Conservation (phyloP, 2,888 invertebrate genomes). For the Ellobium chinense region DNA sequence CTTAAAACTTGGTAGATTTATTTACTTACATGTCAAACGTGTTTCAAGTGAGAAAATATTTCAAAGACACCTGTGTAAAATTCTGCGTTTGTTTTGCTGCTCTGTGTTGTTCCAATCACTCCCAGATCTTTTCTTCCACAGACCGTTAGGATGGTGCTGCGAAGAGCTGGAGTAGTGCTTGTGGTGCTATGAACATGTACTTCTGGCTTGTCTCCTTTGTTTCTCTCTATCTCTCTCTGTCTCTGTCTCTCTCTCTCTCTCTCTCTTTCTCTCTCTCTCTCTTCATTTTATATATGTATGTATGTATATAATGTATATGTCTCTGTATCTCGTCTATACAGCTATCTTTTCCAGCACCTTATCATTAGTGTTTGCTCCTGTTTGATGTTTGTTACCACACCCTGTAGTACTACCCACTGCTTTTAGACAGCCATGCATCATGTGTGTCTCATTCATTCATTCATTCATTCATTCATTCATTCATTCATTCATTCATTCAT, state of each 20-base stretch:
- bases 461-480: not conserved
- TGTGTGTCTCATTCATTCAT: not conserved
- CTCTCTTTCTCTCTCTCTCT: not conserved
- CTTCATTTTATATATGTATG: not conserved
- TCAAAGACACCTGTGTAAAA: no score
- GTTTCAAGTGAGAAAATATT: no score
- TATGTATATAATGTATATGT: not conserved
- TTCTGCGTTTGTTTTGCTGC: no score
- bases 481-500: not conserved
- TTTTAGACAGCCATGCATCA: no score
- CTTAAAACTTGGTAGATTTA: no score
- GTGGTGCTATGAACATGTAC: no score
- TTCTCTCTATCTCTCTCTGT: not conserved
- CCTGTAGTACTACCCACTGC: no score
- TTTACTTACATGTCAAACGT: no score
- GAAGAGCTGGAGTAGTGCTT: conserved; percentile 22
- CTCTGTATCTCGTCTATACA: no score
- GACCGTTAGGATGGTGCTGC: conserved; percentile 6
- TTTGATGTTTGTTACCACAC: not conserved
- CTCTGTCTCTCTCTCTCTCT: conserved; percentile 13
- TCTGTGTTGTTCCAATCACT: no score
- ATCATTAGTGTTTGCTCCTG: not conserved
- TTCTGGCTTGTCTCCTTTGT: not conserved
- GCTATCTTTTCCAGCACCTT: no score
- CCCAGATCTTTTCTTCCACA: not conserved